Conservation (phyloP, 2,113 vertebrate species). For the Mirza zaza region DNA sequence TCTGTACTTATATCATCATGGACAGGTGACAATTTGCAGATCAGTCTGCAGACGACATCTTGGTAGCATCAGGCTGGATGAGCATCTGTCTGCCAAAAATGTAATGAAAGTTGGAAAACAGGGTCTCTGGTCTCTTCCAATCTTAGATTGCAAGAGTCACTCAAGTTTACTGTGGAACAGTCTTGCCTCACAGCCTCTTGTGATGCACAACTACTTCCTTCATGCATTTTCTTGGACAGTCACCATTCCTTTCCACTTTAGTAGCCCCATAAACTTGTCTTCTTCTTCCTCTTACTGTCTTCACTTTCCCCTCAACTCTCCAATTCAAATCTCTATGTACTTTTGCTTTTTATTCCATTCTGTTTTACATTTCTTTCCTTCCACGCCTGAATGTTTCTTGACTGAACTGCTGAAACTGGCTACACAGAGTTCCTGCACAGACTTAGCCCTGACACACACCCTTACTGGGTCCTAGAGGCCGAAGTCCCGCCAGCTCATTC, state of each 20-base stretch:
- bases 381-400: background rate
- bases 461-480: background rate
- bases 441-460: background rate
- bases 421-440: background rate
- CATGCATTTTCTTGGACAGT: background rate
- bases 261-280: background rate
- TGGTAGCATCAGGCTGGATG: background rate
- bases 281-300: background rate
- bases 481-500: background rate
- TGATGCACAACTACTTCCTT: background rate
- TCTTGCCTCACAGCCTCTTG: background rate
- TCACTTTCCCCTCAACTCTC: background rate
- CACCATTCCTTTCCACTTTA: background rate
- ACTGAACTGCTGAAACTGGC: background rate
- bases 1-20: accelerated
- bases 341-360: background rate
- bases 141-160: background rate
- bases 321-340: background rate
- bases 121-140: background rate
- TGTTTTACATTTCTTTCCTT: background rate
- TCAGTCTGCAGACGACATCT: background rate
- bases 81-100: background rate
- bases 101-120: background rate
- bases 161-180: background rate
- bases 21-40: background rate